Evolutionary conservation across 2,113 vertebrate genomes (phyloP).

Genomic region (Furnarius figulus): DNA sequence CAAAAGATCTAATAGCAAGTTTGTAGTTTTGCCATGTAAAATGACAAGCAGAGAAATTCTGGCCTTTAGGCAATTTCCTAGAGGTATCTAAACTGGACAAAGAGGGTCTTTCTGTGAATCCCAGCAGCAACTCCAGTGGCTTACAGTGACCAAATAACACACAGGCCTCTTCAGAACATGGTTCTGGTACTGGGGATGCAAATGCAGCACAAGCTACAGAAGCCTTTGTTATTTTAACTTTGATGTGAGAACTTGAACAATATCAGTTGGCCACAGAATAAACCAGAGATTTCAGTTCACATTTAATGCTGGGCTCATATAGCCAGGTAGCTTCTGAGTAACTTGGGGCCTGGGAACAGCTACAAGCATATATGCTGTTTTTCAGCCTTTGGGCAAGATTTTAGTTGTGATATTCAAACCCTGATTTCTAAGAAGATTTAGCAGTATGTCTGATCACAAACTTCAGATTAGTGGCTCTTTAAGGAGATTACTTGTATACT

Average conservation of each 20-base stretch:
- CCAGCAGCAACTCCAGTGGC: neutral
- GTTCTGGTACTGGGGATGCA: neutral
- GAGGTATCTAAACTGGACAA: neutral
- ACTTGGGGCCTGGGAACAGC: accelerated
- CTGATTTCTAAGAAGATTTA: neutral
- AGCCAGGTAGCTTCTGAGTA: neutral
- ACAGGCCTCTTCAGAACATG: neutral
- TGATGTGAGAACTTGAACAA: neutral
- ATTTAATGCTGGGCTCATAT: neutral
- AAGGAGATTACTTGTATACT: neutral
- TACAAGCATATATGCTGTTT: accelerated
- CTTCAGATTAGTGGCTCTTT: neutral
- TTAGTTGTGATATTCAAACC: neutral
- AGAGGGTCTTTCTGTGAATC: neutral
- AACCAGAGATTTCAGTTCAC: neutral
- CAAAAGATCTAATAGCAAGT: neutral
- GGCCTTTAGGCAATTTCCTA: neutral
- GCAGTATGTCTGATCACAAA: neutral
- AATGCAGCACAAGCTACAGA: neutral
- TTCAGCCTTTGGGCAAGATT: neutral
- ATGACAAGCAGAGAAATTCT: neutral
- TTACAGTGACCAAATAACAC: neutral
- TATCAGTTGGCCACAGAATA: neutral
- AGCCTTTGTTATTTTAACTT: neutral
- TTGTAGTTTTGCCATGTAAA: neutral